Percentiles rank a stretch among this genome's conserved stretches.
Conservation (phyloP, 2,797 vertebrate genomes). For the Diglossa cyanea region DNA sequence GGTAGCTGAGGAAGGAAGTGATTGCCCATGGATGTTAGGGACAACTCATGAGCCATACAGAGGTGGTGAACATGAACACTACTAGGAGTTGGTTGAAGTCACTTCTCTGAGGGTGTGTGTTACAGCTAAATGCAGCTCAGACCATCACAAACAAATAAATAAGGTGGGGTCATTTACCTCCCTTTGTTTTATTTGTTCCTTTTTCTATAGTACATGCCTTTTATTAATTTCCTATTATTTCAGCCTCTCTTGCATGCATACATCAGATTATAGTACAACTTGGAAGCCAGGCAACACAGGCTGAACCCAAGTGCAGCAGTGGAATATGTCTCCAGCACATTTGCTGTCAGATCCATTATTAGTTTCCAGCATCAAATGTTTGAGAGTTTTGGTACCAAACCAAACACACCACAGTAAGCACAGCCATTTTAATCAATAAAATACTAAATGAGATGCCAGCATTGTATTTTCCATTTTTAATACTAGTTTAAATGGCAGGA, state of each 20-base stretch:
- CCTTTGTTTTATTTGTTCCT: background rate
- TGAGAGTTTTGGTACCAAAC: background rate
- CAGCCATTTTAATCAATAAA: background rate
- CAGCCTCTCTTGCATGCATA: background rate
- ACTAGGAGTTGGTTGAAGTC: background rate
- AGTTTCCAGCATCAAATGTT: background rate
- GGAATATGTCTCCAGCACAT: background rate
- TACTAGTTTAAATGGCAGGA: background rate
- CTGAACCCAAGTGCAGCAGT: background rate
- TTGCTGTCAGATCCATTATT: background rate
- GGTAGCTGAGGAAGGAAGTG: background rate
- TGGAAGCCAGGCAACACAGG: background rate
- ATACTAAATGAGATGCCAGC: background rate
- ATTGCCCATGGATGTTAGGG: background rate
- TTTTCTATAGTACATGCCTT: background rate
- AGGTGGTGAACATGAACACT: background rate
- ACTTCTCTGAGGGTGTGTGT: background rate
- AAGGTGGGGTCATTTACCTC: background rate
- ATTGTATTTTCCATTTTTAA: background rate
- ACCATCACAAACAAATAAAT: background rate
- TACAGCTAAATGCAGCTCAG: background rate
- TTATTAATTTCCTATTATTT: background rate
- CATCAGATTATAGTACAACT: background rate
- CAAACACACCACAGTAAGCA: background rate
- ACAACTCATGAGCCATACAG: background rate